Evolutionary conservation across 2,888 invertebrate species (phyloP).

Genomic region (Plebejus argus): DNA sequence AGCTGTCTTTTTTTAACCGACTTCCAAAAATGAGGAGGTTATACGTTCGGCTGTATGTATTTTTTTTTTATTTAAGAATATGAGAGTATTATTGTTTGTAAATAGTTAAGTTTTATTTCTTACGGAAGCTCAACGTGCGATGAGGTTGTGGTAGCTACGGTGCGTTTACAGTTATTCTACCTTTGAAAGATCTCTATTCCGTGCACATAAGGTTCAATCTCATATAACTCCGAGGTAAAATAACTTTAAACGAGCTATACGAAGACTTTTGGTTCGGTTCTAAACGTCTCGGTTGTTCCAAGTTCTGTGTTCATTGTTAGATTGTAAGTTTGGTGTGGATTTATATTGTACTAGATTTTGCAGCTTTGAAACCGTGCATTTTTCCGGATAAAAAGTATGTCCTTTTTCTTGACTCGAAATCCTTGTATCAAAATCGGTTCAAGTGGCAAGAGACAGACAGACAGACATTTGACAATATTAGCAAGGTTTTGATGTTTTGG

Average conservation of each 20-base stretch:
- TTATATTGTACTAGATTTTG: constrained; percentile 22
- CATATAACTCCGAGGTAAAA: background rate
- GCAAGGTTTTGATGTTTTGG: background rate
- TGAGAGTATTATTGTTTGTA: constrained; percentile 10
- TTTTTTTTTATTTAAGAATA: background rate
- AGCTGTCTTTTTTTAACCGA: too few species aligned
- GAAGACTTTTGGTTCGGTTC: constrained; percentile 45
- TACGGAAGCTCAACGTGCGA: constrained; percentile 5
- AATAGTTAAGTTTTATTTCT: constrained; percentile 9
- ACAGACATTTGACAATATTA: background rate
- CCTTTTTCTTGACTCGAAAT: background rate
- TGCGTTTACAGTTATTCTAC: background rate
- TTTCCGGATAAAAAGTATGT: background rate
- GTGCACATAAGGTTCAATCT: background rate
- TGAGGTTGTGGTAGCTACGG: constrained; percentile 8
- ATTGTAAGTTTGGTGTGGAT: constrained; percentile 48
- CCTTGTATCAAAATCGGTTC: background rate
- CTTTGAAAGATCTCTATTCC: background rate
- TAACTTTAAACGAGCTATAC: background rate
- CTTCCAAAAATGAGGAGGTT: too few species aligned
- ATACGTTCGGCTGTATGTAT: too few species aligned
- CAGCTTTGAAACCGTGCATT: background rate
- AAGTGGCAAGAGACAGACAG: too few species aligned
- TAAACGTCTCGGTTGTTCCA: constrained; percentile 51
- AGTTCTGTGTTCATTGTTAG: constrained; percentile 71